Base-by-base conservation (phyloP, 2,888 invertebrate species). In the Hybos culiciformis region DNA sequence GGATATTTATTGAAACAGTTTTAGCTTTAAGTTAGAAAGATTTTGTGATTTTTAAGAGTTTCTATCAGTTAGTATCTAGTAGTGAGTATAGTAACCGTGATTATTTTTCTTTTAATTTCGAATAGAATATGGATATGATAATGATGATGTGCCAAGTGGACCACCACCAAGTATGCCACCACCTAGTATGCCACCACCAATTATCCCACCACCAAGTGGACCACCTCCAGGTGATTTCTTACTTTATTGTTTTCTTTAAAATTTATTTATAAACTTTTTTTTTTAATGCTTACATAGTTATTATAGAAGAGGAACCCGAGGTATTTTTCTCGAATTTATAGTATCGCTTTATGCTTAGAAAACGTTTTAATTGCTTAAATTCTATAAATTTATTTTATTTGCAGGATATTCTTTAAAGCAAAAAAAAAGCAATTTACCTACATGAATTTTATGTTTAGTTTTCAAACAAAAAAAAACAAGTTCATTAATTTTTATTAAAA, bases 211-310 rank as follows among this genome's bases (percentile, higher is more conserved):
- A 21, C 36, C 36, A n/a, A 59, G 50, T 45, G 58, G 60, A 51
- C 59, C 63, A 55, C 63, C 63, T 38, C 61, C 64, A 62, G 64
- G 66, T 66, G 63, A 63, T 37, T 21, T 14, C 36, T 17, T 26
- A 26, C 4, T 26, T 33, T 37, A 39, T 32, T 38, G 29, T 24
- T 41, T 21, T 34, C 12, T 15, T 21, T 19, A 23, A 41, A 19
- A 29, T 19, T 24, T 19, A 20, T 37, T 39, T 31, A 20, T 24
- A 8, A 8, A 24, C 11, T 24, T 11, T 24, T 8, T 8, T 5
- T 38, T 11, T 19, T 19, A 17, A 37, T 38, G 20, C 11, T 24
- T 24, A 24, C 24, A 8, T 34, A 48, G 48, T 48, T 29, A 29
- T 48, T 34, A 42, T 48, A n/a, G 41, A 48, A 21, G 36, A 36